Evolutionary conservation across 1,140 invertebrate genomes (phyloP).

Genomic region (Latrodectus geometricus): DNA sequence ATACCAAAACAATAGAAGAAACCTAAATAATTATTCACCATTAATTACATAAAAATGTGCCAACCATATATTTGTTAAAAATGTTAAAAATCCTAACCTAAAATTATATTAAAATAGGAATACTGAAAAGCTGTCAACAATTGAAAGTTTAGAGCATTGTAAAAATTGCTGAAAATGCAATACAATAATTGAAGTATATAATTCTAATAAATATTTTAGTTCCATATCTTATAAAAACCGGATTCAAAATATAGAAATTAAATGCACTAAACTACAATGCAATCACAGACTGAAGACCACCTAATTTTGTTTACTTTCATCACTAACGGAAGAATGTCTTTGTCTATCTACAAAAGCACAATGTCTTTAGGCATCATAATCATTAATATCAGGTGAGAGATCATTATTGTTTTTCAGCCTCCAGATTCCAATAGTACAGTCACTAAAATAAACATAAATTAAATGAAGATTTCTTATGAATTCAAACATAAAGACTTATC

Average conservation of each 20-base stretch:
- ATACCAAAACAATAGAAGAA: not conserved
- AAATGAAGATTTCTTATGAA: too few species aligned
- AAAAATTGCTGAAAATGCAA: too few species aligned
- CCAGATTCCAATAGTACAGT: constrained; percentile 67
- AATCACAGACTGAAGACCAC: not conserved
- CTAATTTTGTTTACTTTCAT: not conserved
- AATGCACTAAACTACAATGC: not conserved
- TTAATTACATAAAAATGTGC: too few species aligned
- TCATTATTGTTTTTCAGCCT: constrained; percentile 66
- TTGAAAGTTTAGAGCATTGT: too few species aligned
- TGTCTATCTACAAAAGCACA: not conserved
- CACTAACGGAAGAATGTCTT: not conserved
- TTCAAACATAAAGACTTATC: too few species aligned
- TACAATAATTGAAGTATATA: too few species aligned
- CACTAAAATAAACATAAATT: constrained; percentile 60
- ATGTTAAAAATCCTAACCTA: not conserved
- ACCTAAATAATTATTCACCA: not conserved
- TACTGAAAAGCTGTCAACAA: not conserved
- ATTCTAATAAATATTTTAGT: too few species aligned
- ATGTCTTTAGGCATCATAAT: constrained; percentile 10
- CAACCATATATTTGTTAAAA: too few species aligned
- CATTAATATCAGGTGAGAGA: constrained; percentile 66
- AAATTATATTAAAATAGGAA: not conserved
- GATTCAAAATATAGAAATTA: not conserved
- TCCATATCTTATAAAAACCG: not conserved